Conservation (phyloP, 2,113 vertebrate species). For the Addax nasomaculatus region DNA sequence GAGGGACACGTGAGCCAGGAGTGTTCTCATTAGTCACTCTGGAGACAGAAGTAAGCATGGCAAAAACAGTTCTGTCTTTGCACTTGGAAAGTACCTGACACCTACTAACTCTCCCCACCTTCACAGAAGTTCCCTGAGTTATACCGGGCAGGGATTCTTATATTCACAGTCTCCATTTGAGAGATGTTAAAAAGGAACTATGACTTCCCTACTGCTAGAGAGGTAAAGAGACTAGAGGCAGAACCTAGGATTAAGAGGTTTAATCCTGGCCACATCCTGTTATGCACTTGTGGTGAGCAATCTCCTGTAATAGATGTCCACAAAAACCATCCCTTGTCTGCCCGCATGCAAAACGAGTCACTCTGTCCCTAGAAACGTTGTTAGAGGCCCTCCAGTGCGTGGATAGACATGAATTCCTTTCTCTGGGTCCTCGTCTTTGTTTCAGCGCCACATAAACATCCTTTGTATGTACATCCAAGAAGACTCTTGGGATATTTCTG, state of each 20-base stretch:
- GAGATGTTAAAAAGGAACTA: background rate
- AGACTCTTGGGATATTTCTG: background rate
- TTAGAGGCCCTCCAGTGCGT: too few relatives aligned
- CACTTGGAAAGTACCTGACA: background rate
- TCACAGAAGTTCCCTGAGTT: background rate
- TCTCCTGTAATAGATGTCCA: background rate
- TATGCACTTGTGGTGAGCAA: background rate
- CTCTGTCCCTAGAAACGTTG: background rate
- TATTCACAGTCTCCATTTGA: background rate
- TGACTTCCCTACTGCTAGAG: background rate
- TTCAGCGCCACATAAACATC: background rate
- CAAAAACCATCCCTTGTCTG: background rate
- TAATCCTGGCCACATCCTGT: background rate
- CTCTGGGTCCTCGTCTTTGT: background rate
- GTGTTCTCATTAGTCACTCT: background rate
- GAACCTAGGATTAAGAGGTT: background rate
- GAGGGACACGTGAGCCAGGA: background rate
- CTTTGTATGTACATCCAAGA: background rate
- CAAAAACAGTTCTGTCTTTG: background rate
- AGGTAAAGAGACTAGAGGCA: background rate
- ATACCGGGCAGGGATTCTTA: background rate
- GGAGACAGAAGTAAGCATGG: background rate
- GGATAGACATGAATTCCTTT: background rate
- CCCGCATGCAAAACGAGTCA: background rate
- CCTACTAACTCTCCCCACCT: background rate